Conservation (phyloP, 2,888 invertebrate species). For the Dexiosoma caninum region DNA sequence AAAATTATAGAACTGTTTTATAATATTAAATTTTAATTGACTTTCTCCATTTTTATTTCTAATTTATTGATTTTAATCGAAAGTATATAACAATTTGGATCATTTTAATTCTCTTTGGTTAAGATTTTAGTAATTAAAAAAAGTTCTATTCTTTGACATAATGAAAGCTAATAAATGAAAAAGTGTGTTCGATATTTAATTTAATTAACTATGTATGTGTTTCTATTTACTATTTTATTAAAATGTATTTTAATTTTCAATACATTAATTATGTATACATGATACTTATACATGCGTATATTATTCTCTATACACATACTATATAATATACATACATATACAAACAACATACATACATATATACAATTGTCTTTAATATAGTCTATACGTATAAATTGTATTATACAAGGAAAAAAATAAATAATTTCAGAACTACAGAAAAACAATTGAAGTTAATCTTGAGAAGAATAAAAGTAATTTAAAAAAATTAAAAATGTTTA, state of each 20-base stretch:
- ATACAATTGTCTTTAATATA: slow-evolving; percentile 45
- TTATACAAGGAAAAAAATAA: slow-evolving; percentile 23
- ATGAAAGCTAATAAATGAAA: slow-evolving; percentile 50
- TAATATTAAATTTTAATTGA: neutral
- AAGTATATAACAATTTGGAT: neutral
- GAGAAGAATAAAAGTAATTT: slow-evolving; percentile 69
- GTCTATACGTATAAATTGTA: slow-evolving; percentile 42
- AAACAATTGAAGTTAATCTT: no score
- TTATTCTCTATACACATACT: slow-evolving; percentile 27
- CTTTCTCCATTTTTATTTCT: neutral
- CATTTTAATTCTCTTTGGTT: slow-evolving; percentile 17
- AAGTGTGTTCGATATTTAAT: slow-evolving; percentile 74
- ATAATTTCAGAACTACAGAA: slow-evolving; percentile 64
- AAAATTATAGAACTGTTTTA: slow-evolving; percentile 22
- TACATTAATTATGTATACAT: slow-evolving; percentile 14
- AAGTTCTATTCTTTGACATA: slow-evolving; percentile 28
- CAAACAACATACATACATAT: no score
- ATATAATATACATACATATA: neutral
- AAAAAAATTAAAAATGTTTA: slow-evolving; percentile 52
- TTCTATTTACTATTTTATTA: slow-evolving; percentile 44
- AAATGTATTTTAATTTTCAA: neutral
- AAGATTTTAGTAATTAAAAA: neutral
- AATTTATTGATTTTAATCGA: neutral
- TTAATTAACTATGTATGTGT: slow-evolving; percentile 69
- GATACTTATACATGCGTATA: slow-evolving; percentile 7